Base-by-base conservation (phyloP, 92 coral and sea anemone species). In the Palythoa caribaeorum region DNA sequence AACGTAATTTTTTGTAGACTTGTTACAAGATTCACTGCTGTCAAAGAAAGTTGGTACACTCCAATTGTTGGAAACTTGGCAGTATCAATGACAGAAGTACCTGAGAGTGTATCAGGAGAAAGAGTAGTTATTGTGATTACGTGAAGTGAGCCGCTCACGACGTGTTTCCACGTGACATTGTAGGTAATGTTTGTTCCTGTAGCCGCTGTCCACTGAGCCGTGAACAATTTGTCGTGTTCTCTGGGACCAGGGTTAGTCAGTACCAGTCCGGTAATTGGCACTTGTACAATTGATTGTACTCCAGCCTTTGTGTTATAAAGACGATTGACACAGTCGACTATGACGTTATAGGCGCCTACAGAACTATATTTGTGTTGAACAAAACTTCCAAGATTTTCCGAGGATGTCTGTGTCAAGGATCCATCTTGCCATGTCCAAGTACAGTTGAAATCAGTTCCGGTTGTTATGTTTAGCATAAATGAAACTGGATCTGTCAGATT, bases 381-480 rank as follows among this genome's bases (percentile, higher is more conserved):
- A 19, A 88, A 70, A 38, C 88, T 83, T 5, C 98, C 99, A 5
- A 96, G 88, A 21, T 95, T 88, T 36, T 73, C 93, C 50, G 57
- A 94, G 6, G 85, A 70, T 36, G 93, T 92, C 76, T 84, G 92
- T 17, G 69, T 65, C 16, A 28, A 38, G 12, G 19, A 53, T 0
- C 91, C 94, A 76, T 93, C 98, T 40, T 85, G 95, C 84, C 90
- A 95, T 19, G 76, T 79, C 99, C 99, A 96, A 11, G 90, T 83
- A 84, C 99, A 96, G 2, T 35, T 78, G 70, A 93, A 96, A 88
- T 96, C 99, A 17, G 94, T 96, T 35, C 98, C 99, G 8, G 86
- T 88, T 47, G 84, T 83, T 66, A 96, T 96, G 38, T 92, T 94
- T 68, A 96, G 69, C 92, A 93, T 89, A 77, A 97, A 95, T 17